Conservation (phyloP, 2,888 invertebrate species). For the Heterodera filipjevi region DNA sequence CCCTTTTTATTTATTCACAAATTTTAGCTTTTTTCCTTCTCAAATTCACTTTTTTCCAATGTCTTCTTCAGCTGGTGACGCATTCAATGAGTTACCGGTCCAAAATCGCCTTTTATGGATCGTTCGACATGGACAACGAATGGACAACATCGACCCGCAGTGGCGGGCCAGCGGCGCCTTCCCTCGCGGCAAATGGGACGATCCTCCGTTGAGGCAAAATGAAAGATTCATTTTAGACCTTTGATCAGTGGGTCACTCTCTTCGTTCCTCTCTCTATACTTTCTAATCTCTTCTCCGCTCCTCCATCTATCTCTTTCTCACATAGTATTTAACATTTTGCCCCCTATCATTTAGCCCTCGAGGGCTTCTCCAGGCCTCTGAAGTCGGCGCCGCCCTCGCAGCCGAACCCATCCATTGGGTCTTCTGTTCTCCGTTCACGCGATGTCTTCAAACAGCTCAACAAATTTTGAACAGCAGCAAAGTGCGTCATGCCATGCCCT, state of each 20-base stretch:
- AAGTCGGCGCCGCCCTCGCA: slow-evolving; percentile 52
- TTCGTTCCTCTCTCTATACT: no score
- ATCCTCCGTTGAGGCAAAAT: slow-evolving; percentile 56
- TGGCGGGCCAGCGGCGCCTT: slow-evolving; percentile 46
- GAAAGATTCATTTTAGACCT: slow-evolving; percentile 11
- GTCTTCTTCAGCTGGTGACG: neutral
- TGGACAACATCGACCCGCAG: slow-evolving; percentile 55
- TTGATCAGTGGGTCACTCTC: no score
- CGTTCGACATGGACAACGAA: slow-evolving; percentile 61
- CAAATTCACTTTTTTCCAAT: neutral
- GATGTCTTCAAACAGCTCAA: slow-evolving; percentile 57
- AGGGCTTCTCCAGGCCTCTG: slow-evolving; percentile 55
- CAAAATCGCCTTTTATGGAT: slow-evolving; percentile 50
- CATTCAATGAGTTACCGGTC: slow-evolving; percentile 63
- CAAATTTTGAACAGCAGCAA: slow-evolving; percentile 30
- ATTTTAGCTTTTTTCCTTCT: no score
- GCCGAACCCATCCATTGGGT: slow-evolving; percentile 50
- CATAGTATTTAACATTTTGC: neutral
- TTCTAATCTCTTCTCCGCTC: no score
- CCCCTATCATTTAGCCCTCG: slow-evolving; percentile 44
- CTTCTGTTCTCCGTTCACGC: slow-evolving; percentile 58
- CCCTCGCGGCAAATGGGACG: slow-evolving; percentile 52
- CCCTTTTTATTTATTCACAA: no score
- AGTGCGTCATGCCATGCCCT: slow-evolving; percentile 28
- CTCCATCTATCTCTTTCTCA: neutral